A percentile compares a stretch with the other conserved stretches of the same genome.
Conservation (phyloP, 2,888 invertebrate species). For the Thymelicus acteon region DNA sequence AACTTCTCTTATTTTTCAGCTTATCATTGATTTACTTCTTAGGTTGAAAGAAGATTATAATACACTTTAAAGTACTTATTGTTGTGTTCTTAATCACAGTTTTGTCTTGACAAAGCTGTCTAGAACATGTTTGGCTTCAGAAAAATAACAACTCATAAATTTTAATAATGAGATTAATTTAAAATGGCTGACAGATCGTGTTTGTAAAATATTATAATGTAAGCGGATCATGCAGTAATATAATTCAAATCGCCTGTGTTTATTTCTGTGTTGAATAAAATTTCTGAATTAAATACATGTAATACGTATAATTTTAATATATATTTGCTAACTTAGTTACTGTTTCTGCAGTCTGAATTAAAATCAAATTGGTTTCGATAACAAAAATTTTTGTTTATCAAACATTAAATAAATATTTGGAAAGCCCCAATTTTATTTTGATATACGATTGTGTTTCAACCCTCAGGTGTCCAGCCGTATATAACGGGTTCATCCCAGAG, state of each 20-base stretch:
- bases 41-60: background rate
- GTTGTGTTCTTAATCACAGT: background rate
- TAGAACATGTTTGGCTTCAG: background rate
- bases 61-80: background rate
- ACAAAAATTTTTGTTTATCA: too few relatives aligned
- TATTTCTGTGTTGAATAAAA: constrained; percentile 24
- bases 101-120: too few relatives aligned
- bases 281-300: constrained; percentile 19
- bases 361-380: too few relatives aligned
- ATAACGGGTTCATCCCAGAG: too few relatives aligned
- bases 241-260: constrained; percentile 34
- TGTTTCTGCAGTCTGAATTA: too few relatives aligned
- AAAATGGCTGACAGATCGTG: background rate
- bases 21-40: constrained; percentile 7
- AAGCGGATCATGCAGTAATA: constrained; percentile 28
- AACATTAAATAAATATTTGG: too few relatives aligned
- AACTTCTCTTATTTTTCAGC: constrained; percentile 18
- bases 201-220: constrained; percentile 29
- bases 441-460: too few relatives aligned
- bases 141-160: background rate
- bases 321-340: too few relatives aligned
- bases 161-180: background rate
- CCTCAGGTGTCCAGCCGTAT: too few relatives aligned
- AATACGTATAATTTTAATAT: too few relatives aligned
- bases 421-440: too few relatives aligned